Base-by-base conservation (phyloP, 1,140 invertebrate genomes). In the Drosophila dunni region DNA sequence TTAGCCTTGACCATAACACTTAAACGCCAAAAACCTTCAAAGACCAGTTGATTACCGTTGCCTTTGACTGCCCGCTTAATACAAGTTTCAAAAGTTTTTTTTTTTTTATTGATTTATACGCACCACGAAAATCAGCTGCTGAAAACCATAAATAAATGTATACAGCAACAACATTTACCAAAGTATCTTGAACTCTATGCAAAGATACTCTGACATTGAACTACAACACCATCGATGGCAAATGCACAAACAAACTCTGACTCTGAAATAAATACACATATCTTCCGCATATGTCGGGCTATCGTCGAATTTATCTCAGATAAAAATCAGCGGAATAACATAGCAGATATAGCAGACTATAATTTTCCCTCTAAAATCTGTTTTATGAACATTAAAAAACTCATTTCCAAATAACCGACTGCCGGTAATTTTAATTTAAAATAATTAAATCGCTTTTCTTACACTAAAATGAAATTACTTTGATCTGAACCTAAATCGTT, bases 1-100 rank as follows among this genome's bases (percentile, higher is more conserved):
- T 29, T 65, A 71, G 72, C 83, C 83, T 88, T 88, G 83, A 88
- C 83, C 83, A 88, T 88, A 88, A 88, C 83, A 89, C 84, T 88
- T 78, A 78, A 64, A 64, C 66, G 69, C 46, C 69, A 72, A 80
- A 69, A 83, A 70, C 83, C 83, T 88, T 88, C 79, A 79, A 79
- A 88, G 79, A 86, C 84, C 53, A 77, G 79, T 75, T 88, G 79
- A 70, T 75, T 70, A 70, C 73, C 67, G 67, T 72, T 81, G 70
- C 75, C 66, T 63, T 51, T 72, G 73, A 66, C 78, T 81, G 70
- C 58, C 58, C 63, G 66, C 60, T 66, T 42, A 54, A 38, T 38
- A 54, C 69, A 34, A 29, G 24, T 29, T 6, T 29, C 24, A 29
- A 29, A 29, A 4, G 24, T 29, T 29, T 29, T 29, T 29, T 29